Base-by-base conservation (phyloP, 2,113 vertebrate genomes). In the Tursiops truncatus region DNA sequence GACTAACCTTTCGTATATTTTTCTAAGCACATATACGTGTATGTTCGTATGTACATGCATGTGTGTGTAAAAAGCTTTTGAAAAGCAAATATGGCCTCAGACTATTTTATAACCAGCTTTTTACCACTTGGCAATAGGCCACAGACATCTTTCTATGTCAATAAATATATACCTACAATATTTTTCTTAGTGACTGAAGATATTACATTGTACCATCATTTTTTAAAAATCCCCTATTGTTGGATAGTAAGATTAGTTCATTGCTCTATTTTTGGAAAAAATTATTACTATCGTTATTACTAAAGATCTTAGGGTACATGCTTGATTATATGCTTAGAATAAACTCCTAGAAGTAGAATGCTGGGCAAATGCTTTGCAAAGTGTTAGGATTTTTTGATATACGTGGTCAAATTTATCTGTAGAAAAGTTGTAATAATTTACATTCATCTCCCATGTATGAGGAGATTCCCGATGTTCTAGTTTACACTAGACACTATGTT, bases 401-500 rank as follows among this genome's bases (percentile, higher is more conserved):
- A n/a, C 33, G 1, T 6, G 26, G n/a, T 81, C 84, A 65, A 91
- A 88, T 20, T 60, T 63, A 79, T 56, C 28, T 82, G 4, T 12
- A 85, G 56, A 58, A 67, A 84, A 80, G 3, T 11, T 41, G 44
- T 79, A 14, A 88, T 56, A 23, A n/a, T 26, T 86, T 36, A 70
- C 6, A 56, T 1, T 73, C 56, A 28, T n/a, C 31, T 11, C 25
- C 53, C 11, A 11, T 4, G 15, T n/a, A 3, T 11, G 10, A 80
- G 81, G 60, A 13, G 71, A 65, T 74, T 7, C 23, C 56, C 53
- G 71, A 6, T 6, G 38, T 18, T 84, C n/a, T 47, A 56, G 31
- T 41, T 93, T 65, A 83, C 26, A 20, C 23, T 38, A 85, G 96
- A 97, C 79, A 71, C 62, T 96, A 28, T 91, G 76, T 94, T 98